Percentiles rank a stretch among this genome's conserved stretches.
Evolutionary conservation across 2,113 vertebrate species (phyloP).

Genomic region (Pygoscelis antarcticus): DNA sequence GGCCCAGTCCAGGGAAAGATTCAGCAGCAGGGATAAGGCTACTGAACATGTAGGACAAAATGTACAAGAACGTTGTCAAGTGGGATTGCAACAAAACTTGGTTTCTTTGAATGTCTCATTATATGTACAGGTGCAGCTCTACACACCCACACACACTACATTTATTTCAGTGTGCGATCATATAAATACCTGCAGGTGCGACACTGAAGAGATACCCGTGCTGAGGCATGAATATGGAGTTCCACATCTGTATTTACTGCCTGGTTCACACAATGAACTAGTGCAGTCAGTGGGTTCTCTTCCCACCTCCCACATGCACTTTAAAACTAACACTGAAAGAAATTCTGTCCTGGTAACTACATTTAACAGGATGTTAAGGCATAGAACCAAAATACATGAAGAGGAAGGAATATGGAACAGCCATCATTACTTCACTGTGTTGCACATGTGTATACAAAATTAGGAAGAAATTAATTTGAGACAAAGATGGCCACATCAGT

Average conservation of each 20-base stretch:
- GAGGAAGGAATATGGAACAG: background rate
- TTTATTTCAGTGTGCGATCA: conserved; percentile 33
- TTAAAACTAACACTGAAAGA: background rate
- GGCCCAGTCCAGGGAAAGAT: background rate
- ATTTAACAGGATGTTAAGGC: background rate
- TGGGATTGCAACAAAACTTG: background rate
- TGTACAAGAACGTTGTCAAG: background rate
- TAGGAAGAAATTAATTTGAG: background rate
- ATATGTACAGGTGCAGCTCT: conserved; percentile 42
- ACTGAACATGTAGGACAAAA: background rate
- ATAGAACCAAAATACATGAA: background rate
- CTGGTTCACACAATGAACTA: conserved; percentile 18
- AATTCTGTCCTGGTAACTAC: background rate
- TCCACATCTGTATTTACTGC: conserved; percentile 50
- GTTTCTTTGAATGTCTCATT: conserved; percentile 37
- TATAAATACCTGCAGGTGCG: conserved; percentile 55
- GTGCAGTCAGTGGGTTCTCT: background rate
- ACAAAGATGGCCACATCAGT: background rate
- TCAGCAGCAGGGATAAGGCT: background rate
- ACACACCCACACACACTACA: conserved; percentile 18
- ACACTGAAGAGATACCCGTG: conserved; percentile 38
- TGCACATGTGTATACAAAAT: background rate
- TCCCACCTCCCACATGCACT: background rate
- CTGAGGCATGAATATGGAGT: conserved; percentile 58
- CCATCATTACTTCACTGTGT: background rate